Conservation (phyloP, 1,140 invertebrate genomes). For the Ectropis grisescens region DNA sequence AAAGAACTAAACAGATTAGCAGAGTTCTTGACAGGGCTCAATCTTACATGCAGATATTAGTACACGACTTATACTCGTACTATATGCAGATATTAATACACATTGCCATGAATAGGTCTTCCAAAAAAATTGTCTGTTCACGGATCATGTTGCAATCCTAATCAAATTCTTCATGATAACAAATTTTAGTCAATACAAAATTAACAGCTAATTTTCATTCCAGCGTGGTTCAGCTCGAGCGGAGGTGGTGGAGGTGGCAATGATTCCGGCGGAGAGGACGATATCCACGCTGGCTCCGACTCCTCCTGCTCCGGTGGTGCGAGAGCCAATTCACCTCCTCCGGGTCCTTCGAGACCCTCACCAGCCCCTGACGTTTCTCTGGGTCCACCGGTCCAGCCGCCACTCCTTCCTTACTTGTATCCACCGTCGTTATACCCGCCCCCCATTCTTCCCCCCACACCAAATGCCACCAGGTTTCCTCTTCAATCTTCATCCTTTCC, state of each 20-base stretch:
- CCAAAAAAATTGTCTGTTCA: no score
- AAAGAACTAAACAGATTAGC: no score
- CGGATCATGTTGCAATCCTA: no score
- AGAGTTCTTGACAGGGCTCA: no score
- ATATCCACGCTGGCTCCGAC: slow-evolving; percentile 74
- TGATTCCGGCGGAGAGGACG: slow-evolving; percentile 68
- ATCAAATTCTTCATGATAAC: no score
- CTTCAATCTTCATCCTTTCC: slow-evolving; percentile 80
- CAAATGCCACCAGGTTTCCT: slow-evolving; percentile 77
- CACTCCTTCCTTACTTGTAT: slow-evolving; percentile 89
- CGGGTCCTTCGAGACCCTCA: slow-evolving; percentile 74
- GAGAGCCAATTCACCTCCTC: slow-evolving; percentile 72
- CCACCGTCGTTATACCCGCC: slow-evolving; percentile 87
- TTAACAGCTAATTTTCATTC: no score
- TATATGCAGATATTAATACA: no score
- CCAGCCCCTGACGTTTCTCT: slow-evolving; percentile 89
- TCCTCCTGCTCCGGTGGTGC: slow-evolving; percentile 75
- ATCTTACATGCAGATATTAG: no score
- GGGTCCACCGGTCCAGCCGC: slow-evolving; percentile 89
- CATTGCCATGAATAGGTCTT: no score
- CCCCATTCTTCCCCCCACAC: slow-evolving; percentile 79
- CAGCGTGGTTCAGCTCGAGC: slow-evolving; percentile 73
- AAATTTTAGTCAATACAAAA: no score
- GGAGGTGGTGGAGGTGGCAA: slow-evolving; percentile 47
- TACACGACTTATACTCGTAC: no score